Conservation (phyloP, 2,888 invertebrate genomes). For the Limenitis arthemis region DNA sequence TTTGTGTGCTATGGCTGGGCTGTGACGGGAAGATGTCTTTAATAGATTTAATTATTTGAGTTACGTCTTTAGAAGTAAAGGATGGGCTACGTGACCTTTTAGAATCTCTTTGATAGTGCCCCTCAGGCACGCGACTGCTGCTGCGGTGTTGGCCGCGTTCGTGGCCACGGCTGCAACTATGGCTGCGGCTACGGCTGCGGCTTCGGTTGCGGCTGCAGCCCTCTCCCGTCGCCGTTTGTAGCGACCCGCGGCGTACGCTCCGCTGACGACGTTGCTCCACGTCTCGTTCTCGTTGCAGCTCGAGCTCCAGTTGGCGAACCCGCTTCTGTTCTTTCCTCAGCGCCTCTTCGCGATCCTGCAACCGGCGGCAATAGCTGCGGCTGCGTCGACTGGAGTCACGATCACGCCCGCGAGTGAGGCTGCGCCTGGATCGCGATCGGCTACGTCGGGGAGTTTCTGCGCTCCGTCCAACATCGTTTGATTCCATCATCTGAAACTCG, state of each 20-base stretch:
- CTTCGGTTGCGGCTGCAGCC: neutral
- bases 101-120: no score
- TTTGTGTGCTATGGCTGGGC: neutral
- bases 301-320: neutral
- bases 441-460: no score
- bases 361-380: no score
- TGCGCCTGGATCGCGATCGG: no score
- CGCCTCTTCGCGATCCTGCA: neutral
- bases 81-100: slow-evolving; percentile 9
- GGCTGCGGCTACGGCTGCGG: neutral
- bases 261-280: neutral
- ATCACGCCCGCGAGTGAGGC: no score
- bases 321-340: neutral
- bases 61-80: slow-evolving; percentile 4
- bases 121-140: neutral
- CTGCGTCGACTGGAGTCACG: no score
- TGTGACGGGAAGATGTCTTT: slow-evolving; percentile 1
- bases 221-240: neutral
- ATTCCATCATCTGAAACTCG: no score
- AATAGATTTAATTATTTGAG: slow-evolving; percentile 7
- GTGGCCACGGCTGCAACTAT: neutral
- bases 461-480: no score
- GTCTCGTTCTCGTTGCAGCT: neutral
- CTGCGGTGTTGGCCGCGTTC: neutral
- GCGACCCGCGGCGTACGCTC: neutral